phyloP scores from a whole-genome alignment of 2,888 invertebrate genomes.

The Apamea monoglypha region DNA sequence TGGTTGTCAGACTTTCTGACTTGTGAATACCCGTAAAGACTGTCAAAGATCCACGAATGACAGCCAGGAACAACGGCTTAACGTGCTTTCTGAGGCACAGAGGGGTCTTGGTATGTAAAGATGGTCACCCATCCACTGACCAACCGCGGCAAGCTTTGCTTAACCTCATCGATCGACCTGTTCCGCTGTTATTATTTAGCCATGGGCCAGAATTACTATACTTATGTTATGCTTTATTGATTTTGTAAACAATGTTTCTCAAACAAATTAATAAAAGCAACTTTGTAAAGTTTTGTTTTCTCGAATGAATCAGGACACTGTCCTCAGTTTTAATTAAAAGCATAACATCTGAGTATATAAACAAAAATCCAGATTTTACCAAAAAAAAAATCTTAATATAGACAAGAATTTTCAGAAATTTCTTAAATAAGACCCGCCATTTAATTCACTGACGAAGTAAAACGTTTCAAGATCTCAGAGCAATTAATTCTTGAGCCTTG shows the following conservation, averaged over 20 bases:
- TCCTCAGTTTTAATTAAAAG: background rate
- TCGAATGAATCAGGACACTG: background rate
- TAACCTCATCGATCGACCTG: too few relatives aligned
- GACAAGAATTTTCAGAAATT: background rate
- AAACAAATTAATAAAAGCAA: background rate
- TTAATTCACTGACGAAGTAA: slow-evolving; percentile 44
- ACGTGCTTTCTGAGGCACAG: too few relatives aligned
- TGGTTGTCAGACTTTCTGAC: too few relatives aligned
- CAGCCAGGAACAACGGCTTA: too few relatives aligned
- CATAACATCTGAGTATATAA: background rate
- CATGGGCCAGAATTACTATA: too few relatives aligned
- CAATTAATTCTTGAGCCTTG: slow-evolving; percentile 54
- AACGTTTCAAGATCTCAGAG: slow-evolving; percentile 36
- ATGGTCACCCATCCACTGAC: too few relatives aligned
- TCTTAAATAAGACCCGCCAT: slow-evolving; percentile 6
- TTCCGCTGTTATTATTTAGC: too few relatives aligned
- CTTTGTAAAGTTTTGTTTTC: background rate
- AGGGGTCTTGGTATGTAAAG: too few relatives aligned
- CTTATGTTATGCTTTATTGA: too few relatives aligned
- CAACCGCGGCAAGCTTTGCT: too few relatives aligned
- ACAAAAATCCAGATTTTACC: background rate
- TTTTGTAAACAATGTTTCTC: background rate
- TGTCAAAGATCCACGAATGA: too few relatives aligned
- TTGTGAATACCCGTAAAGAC: too few relatives aligned
- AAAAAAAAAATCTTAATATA: background rate